Conservation (phyloP, 1,140 invertebrate genomes). For the Lanistes nyassanus region DNA sequence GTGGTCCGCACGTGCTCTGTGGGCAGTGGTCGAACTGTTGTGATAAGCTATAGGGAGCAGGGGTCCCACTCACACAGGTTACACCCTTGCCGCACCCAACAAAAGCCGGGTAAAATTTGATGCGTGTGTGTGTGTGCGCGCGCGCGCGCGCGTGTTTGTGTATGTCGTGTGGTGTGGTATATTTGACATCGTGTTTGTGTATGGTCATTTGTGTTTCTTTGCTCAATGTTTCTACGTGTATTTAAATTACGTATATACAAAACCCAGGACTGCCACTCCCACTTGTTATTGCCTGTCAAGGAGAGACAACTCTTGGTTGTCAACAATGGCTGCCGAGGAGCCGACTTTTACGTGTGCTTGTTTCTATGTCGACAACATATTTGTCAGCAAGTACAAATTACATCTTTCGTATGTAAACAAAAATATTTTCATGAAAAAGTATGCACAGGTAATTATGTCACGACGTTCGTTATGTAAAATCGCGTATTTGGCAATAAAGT, state of each 20-base stretch:
- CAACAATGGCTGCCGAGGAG: no score
- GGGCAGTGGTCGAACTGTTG: neutral
- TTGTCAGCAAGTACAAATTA: constrained; percentile 33
- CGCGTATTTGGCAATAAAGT: no score
- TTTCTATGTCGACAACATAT: constrained; percentile 40
- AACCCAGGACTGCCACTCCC: neutral
- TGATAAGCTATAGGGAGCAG: neutral
- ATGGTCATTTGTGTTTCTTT: neutral
- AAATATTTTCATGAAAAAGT: constrained; percentile 19
- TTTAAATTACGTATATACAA: neutral
- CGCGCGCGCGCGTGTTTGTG: neutral
- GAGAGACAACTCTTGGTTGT: no score
- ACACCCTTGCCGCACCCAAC: no score
- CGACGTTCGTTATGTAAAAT: no score
- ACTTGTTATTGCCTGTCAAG: neutral
- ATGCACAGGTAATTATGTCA: no score
- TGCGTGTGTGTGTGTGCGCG: neutral
- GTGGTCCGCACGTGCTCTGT: neutral
- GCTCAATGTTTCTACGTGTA: neutral
- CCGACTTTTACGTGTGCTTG: constrained; percentile 32
- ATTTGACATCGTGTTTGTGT: neutral
- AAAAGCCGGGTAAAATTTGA: neutral
- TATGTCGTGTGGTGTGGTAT: neutral
- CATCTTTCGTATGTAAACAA: constrained; percentile 30
- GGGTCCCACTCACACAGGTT: no score